phyloP scores from a whole-genome alignment of 2,888 invertebrate genomes.

The Lordiphosa andalusiaca region DNA sequence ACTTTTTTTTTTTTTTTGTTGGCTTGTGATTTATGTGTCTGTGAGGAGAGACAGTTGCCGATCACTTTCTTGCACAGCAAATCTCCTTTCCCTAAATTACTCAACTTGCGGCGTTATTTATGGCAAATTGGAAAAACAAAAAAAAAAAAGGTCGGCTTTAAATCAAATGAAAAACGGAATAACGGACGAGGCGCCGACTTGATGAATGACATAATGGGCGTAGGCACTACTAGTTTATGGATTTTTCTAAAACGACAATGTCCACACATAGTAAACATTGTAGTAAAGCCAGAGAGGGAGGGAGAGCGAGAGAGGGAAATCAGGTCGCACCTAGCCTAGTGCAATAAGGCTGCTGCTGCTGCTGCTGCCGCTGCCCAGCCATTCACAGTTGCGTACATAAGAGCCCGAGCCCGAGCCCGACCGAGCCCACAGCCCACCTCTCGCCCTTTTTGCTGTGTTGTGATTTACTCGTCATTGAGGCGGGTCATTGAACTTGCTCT shows the following conservation, averaged over 20 bases:
- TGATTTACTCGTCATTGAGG: conserved; percentile 57
- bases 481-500: conserved; percentile 66
- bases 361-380: conserved; percentile 33
- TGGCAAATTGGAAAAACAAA: conserved; percentile 56
- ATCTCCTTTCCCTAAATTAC: neutral
- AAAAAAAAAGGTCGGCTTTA: conserved; percentile 17
- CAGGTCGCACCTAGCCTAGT: conserved; percentile 7
- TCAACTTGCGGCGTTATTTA: conserved; percentile 44
- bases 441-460: conserved; percentile 22
- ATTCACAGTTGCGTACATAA: conserved; percentile 66
- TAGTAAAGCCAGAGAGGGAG: conserved; percentile 51
- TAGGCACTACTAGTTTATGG: conserved; percentile 58
- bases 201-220: conserved; percentile 70
- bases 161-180: too few species aligned
- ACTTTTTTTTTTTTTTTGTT: conserved; percentile 2
- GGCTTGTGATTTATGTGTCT: conserved; percentile 59
- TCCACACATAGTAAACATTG: conserved; percentile 68
- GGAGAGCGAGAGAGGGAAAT: conserved; percentile 15
- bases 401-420: neutral
- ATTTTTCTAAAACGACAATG: conserved; percentile 45
- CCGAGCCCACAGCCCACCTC: neutral
- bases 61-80: neutral
- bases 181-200: conserved; percentile 8
- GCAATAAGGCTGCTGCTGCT: conserved; percentile 1
- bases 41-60: conserved; percentile 9